Evolutionary conservation across 2,797 vertebrate genomes (phyloP), one percentile per base, ranked within the genome.

Genomic region (Staurois parvus): DNA sequence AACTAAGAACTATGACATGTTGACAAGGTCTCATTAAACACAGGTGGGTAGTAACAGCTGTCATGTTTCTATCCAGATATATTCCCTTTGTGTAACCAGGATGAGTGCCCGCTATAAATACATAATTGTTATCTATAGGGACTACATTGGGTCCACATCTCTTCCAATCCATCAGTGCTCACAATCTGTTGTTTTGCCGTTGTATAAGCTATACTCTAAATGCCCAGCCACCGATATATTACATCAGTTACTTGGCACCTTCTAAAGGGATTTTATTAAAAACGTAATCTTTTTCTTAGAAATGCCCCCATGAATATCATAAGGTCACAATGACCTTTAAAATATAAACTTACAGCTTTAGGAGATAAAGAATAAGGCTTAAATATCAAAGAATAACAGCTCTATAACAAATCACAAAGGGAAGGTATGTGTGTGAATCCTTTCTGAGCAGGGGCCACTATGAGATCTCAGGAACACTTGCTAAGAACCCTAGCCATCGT

Each of bases 291-390:
- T n/a, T 12, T 40, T 17, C 30, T 28, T 66, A 17, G 34, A 77
- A 66, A 30, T 37, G 29, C 59, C 34, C 59, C 59, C 59, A 1
- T 40, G 76, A 66, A 32, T 4, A 62, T 77, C 32, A 77, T 34
- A 77, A 77, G 56, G 75, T 77, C 59, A 77, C 3, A 66, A 24
- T 77, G 76, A 77, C 76, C 56, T 77, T 77, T 77, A 66, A 37
- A 64, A 66, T n/a, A 28, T 64, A 66, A 62, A 64, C 34, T 26
- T 32, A 34, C 32, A 15, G 32, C 62, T 64, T 66, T 11, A 77
- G 62, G 62, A 34, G 62, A 77, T 42, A 77, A 77, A 24, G 30
- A 6, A 66, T 24, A 34, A 66, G 19, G 30, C n/a, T 66, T 21
- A 66, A 26, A 77, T 66, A 42, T 77, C n/a, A 40, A 7, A 66